Conservation (phyloP, 2,888 invertebrate genomes). For the Zonitis immaculata region DNA sequence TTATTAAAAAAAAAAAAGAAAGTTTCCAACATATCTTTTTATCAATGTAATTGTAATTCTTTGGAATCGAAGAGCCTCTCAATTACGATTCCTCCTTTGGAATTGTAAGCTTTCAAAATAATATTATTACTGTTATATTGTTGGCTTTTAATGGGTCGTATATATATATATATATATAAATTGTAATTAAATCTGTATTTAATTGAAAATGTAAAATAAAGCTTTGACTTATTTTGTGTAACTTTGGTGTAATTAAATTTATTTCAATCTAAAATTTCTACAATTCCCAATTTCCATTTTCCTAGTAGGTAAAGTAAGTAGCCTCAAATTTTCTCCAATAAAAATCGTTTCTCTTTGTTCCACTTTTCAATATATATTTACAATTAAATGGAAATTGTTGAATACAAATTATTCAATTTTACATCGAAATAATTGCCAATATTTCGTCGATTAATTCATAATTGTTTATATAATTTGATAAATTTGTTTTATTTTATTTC, state of each 20-base stretch:
- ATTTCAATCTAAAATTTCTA: background rate
- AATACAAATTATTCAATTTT: too few relatives aligned
- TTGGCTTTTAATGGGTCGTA: slow-evolving; percentile 47
- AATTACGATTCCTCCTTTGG: slow-evolving; percentile 30
- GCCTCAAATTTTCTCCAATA: too few relatives aligned
- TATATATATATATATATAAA: slow-evolving; percentile 17
- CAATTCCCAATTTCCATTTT: too few relatives aligned
- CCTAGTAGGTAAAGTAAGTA: too few relatives aligned
- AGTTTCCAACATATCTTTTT: slow-evolving; percentile 42
- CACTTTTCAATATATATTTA: too few relatives aligned
- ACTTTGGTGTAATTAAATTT: slow-evolving; percentile 1
- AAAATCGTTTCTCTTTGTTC: too few relatives aligned
- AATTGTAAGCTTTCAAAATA: slow-evolving; percentile 39
- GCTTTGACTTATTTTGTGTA: slow-evolving; percentile 50
- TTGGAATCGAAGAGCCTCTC: slow-evolving; percentile 34
- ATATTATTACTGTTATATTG: slow-evolving; percentile 32
- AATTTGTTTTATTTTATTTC: too few relatives aligned
- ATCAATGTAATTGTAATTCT: slow-evolving; percentile 38
- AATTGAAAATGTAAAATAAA: slow-evolving; percentile 47
- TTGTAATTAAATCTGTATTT: slow-evolving; percentile 45
- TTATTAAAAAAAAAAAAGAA: slow-evolving; percentile 22
- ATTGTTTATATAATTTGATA: too few relatives aligned
- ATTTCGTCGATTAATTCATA: too few relatives aligned
- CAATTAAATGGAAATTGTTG: too few relatives aligned
- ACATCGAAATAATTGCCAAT: too few relatives aligned